phyloP scores from a whole-genome alignment of 2,797 vertebrate species.

The Anniella stebbinsi region DNA sequence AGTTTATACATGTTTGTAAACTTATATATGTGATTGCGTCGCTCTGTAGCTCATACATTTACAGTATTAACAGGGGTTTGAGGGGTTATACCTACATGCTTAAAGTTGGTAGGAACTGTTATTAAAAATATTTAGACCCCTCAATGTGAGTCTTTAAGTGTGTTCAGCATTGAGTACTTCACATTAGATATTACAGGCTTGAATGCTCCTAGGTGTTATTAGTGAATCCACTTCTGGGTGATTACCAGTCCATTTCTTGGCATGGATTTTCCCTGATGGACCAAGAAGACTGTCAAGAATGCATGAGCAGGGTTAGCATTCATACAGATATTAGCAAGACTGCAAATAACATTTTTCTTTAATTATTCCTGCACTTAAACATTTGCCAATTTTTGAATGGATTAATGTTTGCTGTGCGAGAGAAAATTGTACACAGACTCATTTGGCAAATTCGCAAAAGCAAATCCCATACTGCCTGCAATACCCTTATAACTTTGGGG shows the following conservation, averaged over 20 bases:
- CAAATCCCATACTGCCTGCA: neutral
- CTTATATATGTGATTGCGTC: too few relatives aligned
- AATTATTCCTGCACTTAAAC: neutral
- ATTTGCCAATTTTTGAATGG: conserved; percentile 1
- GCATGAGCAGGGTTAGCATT: neutral
- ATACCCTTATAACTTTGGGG: neutral
- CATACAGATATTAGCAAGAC: neutral
- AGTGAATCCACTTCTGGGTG: too few relatives aligned
- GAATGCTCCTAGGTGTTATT: too few relatives aligned
- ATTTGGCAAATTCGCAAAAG: neutral
- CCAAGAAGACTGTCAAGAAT: neutral
- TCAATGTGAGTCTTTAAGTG: too few relatives aligned
- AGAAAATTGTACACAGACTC: neutral
- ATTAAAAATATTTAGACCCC: too few relatives aligned
- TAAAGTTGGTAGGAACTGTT: too few relatives aligned
- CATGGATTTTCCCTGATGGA: neutral
- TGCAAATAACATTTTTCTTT: neutral
- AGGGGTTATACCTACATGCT: too few relatives aligned
- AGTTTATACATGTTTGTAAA: too few relatives aligned
- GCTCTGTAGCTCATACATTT: too few relatives aligned
- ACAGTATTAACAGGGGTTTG: too few relatives aligned
- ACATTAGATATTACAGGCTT: too few relatives aligned
- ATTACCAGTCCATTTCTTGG: neutral
- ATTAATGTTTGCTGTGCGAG: neutral
- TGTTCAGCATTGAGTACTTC: too few relatives aligned